A percentile compares a stretch with the other conserved stretches of the same genome.
These are phyloP conservation scores for Eulemur mongoz DNA, from an alignment of 2,797 vertebrate genomes.

Conservation along the genomic window DNA sequence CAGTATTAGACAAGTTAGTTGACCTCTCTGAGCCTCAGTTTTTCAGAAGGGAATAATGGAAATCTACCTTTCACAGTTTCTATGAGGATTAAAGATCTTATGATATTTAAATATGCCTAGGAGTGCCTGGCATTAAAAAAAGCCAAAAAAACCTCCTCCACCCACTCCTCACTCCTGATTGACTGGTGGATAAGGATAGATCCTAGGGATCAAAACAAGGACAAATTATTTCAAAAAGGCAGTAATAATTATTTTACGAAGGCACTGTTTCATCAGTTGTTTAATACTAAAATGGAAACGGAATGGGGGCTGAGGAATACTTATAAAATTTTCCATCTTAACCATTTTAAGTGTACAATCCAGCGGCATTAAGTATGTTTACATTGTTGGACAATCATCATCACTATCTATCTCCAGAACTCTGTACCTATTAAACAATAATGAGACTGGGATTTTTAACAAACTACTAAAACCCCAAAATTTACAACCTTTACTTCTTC, in stretches of 20 bases:
- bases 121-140: neutral
- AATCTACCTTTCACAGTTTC: neutral
- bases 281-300: neutral
- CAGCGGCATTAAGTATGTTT: neutral
- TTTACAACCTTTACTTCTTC: neutral
- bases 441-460: neutral
- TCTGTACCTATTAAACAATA: neutral
- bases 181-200: neutral
- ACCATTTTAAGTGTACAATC: neutral
- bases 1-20: neutral
- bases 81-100: neutral
- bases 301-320: neutral
- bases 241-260: neutral
- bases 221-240: neutral
- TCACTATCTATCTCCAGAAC: neutral
- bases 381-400: neutral
- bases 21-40: neutral
- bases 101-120: neutral
- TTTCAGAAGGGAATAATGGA: slow-evolving; percentile 14
- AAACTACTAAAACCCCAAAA: neutral
- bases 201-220: neutral
- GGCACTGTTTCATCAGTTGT: neutral
- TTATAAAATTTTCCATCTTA: neutral
- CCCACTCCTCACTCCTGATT: neutral
- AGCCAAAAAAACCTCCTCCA: neutral